These are phyloP conservation scores for Dione juno DNA, from an alignment of 2,888 invertebrate genomes.

Conservation along the genomic window DNA sequence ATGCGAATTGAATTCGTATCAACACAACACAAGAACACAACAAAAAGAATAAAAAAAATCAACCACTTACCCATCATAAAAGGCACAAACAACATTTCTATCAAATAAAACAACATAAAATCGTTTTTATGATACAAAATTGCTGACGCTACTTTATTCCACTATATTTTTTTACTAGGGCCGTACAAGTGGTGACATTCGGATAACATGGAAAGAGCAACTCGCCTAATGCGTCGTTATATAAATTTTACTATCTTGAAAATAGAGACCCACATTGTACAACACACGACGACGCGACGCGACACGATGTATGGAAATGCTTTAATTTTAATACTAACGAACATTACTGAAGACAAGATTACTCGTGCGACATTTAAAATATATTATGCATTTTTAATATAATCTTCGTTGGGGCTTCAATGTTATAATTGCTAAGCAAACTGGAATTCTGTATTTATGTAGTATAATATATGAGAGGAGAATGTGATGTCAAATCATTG, in stretches of 20 bases:
- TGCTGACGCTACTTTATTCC: conserved; percentile 30
- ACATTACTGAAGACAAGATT: background rate
- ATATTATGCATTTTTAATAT: conserved; percentile 3
- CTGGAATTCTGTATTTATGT: too few relatives aligned
- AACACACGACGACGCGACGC: background rate
- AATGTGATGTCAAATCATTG: too few relatives aligned
- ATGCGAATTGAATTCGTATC: too few relatives aligned
- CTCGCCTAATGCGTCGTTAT: conserved; percentile 19
- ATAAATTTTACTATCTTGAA: conserved; percentile 10
- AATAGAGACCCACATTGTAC: conserved; percentile 23
- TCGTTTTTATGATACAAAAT: background rate
- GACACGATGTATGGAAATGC: background rate
- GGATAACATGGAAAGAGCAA: conserved; percentile 33
- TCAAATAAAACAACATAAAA: background rate
- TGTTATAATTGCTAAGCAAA: background rate
- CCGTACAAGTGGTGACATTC: conserved; percentile 34
- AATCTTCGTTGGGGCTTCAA: background rate
- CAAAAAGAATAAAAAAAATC: background rate
- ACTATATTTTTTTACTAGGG: conserved; percentile 31
- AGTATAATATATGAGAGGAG: too few relatives aligned
- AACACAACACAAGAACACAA: background rate
- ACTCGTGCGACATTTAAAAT: conserved; percentile 2
- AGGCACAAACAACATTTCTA: background rate
- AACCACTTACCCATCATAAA: background rate
- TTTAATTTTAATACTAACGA: conserved; percentile 17